A percentile compares a stretch with the other conserved stretches of the same genome.
These are phyloP conservation scores for Gobiocypris rarus DNA, from an alignment of 2,113 vertebrate genomes.

Conservation along the genomic window DNA sequence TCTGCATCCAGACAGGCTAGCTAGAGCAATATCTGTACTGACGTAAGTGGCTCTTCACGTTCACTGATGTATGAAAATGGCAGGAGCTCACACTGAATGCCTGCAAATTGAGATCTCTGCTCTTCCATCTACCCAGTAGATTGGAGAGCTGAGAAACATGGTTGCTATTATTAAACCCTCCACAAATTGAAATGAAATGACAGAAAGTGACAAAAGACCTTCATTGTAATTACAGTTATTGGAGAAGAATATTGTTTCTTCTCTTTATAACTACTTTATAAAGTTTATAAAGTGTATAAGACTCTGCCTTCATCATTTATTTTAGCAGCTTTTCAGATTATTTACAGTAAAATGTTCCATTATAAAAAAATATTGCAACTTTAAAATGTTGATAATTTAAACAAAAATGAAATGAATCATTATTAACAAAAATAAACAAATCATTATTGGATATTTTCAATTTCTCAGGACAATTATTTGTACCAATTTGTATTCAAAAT, in stretches of 20 bases:
- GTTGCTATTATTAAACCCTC: background rate
- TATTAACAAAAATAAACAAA: too few relatives aligned
- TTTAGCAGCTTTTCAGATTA: too few relatives aligned
- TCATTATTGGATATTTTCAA: too few relatives aligned
- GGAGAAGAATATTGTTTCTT: background rate
- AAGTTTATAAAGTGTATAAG: too few relatives aligned
- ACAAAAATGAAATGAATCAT: too few relatives aligned
- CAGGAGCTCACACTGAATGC: background rate
- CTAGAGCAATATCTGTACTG: constrained; percentile 3
- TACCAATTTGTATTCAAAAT: too few relatives aligned
- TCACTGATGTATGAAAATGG: constrained; percentile 32
- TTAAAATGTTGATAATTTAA: too few relatives aligned
- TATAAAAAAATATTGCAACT: too few relatives aligned
- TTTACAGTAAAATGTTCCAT: too few relatives aligned
- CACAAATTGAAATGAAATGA: background rate
- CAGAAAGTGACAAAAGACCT: background rate
- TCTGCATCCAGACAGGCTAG: background rate
- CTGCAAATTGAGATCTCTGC: constrained; percentile 3
- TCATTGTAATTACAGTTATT: background rate
- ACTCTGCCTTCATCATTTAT: too few relatives aligned
- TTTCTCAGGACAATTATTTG: too few relatives aligned
- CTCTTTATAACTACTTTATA: too few relatives aligned
- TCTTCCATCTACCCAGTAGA: background rate
- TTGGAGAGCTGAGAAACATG: background rate
- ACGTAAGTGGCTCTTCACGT: background rate